Evolutionary conservation across 2,113 vertebrate genomes (phyloP).

Genomic region (Planiliza haematocheilus): DNA sequence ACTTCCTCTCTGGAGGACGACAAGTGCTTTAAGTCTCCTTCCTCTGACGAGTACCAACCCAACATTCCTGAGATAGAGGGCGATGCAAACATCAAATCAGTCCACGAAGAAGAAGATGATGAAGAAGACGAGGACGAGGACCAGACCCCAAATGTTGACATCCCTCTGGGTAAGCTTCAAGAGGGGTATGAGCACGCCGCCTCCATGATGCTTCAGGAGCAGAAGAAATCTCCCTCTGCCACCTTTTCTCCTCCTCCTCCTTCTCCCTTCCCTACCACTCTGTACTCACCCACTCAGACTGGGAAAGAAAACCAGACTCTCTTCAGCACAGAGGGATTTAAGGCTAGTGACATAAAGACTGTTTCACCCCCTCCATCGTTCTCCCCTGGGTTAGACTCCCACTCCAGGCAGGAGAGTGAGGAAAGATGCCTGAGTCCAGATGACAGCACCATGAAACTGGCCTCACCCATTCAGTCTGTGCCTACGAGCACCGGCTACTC

Average conservation of each 20-base stretch:
- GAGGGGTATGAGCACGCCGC: slow-evolving; percentile 82
- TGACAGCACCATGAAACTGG: slow-evolving; percentile 95
- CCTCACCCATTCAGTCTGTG: slow-evolving; percentile 92
- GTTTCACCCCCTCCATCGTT: slow-evolving; percentile 68
- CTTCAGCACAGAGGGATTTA: slow-evolving; percentile 52
- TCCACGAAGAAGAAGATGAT: slow-evolving; percentile 84
- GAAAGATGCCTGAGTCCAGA: slow-evolving; percentile 94
- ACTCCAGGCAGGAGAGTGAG: slow-evolving; percentile 84
- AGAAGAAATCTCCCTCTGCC: slow-evolving; percentile 58
- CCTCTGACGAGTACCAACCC: slow-evolving; percentile 91
- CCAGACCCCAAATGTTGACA: slow-evolving; percentile 85
- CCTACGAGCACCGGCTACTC: slow-evolving; percentile 95
- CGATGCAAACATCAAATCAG: slow-evolving; percentile 76
- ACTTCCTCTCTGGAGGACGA: slow-evolving; percentile 98
- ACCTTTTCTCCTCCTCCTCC: slow-evolving; percentile 34
- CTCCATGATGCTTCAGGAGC: slow-evolving; percentile 80
- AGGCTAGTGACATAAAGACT: slow-evolving; percentile 59
- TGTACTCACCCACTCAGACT: slow-evolving; percentile 47
- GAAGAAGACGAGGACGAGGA: slow-evolving; percentile 89
- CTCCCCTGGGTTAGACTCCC: slow-evolving; percentile 71
- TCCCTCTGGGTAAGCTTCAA: slow-evolving; percentile 86
- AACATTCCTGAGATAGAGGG: slow-evolving; percentile 84
- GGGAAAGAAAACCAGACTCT: slow-evolving; percentile 47
- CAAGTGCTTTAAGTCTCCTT: slow-evolving; percentile 96
- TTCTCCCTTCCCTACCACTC: slow-evolving; percentile 28